phyloP scores from a whole-genome alignment of 2,888 invertebrate species.

The Masnerella sp. region DNA sequence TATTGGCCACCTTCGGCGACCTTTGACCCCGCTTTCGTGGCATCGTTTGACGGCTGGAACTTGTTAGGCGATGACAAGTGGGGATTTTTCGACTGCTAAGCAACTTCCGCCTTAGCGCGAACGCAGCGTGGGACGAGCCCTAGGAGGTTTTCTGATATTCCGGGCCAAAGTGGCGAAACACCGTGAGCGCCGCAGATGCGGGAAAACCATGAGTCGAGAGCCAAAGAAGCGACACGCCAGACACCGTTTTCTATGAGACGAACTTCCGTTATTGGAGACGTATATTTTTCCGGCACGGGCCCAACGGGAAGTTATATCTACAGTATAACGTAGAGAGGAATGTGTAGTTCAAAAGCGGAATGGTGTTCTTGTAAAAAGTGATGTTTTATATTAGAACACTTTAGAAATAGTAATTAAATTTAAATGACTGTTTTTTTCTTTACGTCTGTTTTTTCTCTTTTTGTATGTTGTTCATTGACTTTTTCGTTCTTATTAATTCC shows the following conservation, averaged over 20 bases:
- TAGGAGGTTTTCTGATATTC: conserved; percentile 9
- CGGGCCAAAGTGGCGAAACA: conserved; percentile 32
- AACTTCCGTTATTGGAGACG: conserved; percentile 53
- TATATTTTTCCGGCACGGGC: conserved; percentile 42
- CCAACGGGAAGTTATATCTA: too few relatives aligned
- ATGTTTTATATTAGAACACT: too few relatives aligned
- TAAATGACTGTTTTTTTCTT: too few relatives aligned
- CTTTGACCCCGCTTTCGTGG: conserved; percentile 60
- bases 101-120: conserved; percentile 46
- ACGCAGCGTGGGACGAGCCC: conserved; percentile 8
- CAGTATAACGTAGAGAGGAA: too few relatives aligned
- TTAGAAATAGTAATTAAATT: too few relatives aligned
- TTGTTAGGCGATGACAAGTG: conserved; percentile 73
- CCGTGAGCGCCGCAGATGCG: conserved; percentile 18
- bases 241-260: conserved; percentile 50
- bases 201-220: conserved; percentile 32
- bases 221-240: conserved; percentile 46
- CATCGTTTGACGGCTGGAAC: conserved; percentile 64
- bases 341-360: conserved; percentile 29
- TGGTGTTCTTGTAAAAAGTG: neutral
- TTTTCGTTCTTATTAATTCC: too few relatives aligned
- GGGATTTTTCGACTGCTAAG: conserved; percentile 48
- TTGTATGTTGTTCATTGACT: too few relatives aligned
- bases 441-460: too few relatives aligned
- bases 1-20: conserved; percentile 13